Percentiles rank a stretch among this genome's conserved stretches.
Evolutionary conservation across 1,140 invertebrate genomes (phyloP).

Genomic region (Neoseiulus cucumeris): DNA sequence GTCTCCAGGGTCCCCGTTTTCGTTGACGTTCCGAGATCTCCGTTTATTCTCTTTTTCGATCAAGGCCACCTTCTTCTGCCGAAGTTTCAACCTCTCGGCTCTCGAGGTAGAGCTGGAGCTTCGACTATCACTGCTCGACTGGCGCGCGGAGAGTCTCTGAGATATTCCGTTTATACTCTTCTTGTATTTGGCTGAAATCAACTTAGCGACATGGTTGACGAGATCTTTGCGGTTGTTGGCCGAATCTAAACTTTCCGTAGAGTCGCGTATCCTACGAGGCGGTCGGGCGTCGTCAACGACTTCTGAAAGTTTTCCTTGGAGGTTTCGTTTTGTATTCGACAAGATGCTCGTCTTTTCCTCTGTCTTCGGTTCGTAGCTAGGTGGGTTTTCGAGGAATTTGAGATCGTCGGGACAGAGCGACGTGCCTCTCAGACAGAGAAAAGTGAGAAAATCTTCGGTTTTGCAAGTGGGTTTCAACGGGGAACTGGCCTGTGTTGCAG

Average conservation of each 20-base stretch:
- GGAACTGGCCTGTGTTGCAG: not conserved
- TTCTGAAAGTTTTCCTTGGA: not conserved
- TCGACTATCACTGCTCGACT: constrained; percentile 3
- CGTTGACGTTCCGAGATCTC: not conserved
- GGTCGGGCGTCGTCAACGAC: not conserved
- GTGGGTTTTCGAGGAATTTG: not conserved
- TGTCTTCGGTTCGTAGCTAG: not conserved
- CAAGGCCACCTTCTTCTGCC: not conserved
- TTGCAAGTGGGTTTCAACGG: constrained; percentile 28
- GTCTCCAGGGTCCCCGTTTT: no score
- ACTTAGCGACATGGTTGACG: not conserved
- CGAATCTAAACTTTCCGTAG: not conserved
- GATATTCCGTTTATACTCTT: not conserved
- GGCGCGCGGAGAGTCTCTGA: not conserved
- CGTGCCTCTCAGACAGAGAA: constrained; percentile 59
- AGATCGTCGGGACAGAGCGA: constrained; percentile 7
- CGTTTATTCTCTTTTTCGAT: constrained; percentile 5
- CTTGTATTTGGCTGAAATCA: constrained; percentile 9
- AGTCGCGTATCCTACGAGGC: not conserved
- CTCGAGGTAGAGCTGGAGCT: not conserved
- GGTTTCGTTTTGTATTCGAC: not conserved
- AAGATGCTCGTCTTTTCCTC: not conserved
- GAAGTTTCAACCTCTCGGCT: not conserved
- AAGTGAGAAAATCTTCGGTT: constrained; percentile 73
- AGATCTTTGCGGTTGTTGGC: not conserved